Percentiles rank a stretch among this genome's conserved stretches.
phyloP scores from a whole-genome alignment of 2,888 invertebrate species.

The Lysandra bellargus region DNA sequence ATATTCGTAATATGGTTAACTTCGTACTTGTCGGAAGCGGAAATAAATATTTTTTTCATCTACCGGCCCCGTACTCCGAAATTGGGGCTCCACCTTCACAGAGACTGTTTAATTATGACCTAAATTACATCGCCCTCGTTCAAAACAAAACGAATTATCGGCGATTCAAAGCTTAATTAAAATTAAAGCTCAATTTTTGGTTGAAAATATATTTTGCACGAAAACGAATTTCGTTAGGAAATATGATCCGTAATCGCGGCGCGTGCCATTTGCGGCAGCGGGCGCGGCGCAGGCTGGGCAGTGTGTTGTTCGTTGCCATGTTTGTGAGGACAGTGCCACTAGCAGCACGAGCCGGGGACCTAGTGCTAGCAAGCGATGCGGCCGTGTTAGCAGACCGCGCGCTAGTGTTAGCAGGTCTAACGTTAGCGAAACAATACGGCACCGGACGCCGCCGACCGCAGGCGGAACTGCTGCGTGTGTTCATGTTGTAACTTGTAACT shows the following conservation, averaged over 20 bases:
- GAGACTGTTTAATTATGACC: not conserved
- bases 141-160: not conserved
- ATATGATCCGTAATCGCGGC: not conserved
- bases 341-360: not conserved
- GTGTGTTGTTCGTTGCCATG: not conserved
- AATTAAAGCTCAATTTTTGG: not conserved
- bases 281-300: not conserved
- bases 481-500: no score
- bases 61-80: not conserved
- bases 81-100: not conserved
- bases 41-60: not conserved
- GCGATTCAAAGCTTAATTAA: conserved; percentile 4
- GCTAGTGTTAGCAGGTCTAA: not conserved
- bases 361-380: not conserved
- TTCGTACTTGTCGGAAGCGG: not conserved
- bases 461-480: not conserved
- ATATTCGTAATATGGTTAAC: not conserved
- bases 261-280: not conserved
- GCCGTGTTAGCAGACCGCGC: not conserved
- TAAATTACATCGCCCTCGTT: not conserved
- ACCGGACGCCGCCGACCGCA: not conserved
- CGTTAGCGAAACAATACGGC: not conserved
- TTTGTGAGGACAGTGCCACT: not conserved
- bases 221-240: not conserved
- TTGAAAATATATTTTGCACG: not conserved